These are phyloP conservation scores for Stenotaenia linearis DNA, from an alignment of 2,888 invertebrate genomes.

Conservation along the genomic window DNA sequence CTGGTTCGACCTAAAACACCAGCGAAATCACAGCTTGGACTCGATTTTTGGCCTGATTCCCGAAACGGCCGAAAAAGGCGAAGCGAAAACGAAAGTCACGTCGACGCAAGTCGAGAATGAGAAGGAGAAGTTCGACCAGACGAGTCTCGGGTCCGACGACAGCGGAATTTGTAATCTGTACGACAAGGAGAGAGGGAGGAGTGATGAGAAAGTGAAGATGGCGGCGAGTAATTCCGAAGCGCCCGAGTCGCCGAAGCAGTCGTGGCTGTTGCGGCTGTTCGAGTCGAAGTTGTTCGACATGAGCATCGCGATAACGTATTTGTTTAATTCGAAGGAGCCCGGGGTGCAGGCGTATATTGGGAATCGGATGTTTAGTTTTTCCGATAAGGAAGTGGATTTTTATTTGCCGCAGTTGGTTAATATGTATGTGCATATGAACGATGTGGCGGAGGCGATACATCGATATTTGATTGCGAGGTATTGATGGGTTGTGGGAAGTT, in stretches of 20 bases:
- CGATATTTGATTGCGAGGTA: slow-evolving; percentile 74
- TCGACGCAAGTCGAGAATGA: slow-evolving; percentile 5
- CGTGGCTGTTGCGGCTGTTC: slow-evolving; percentile 74
- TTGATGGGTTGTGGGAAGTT: background rate
- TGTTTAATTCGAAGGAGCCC: slow-evolving; percentile 96
- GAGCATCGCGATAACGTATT: slow-evolving; percentile 95
- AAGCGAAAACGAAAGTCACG: background rate
- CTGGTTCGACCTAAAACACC: background rate
- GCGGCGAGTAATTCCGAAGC: background rate
- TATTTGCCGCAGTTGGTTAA: slow-evolving; percentile 96
- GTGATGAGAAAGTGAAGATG: slow-evolving; percentile 29
- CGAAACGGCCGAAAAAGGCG: slow-evolving; percentile 9
- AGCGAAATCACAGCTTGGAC: slow-evolving; percentile 78
- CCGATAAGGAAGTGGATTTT: slow-evolving; percentile 86
- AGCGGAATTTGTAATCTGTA: slow-evolving; percentile 66
- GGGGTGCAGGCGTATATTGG: slow-evolving; percentile 96
- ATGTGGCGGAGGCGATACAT: slow-evolving; percentile 88
- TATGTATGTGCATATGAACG: slow-evolving; percentile 97
- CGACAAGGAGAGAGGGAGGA: slow-evolving; percentile 35
- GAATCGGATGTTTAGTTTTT: slow-evolving; percentile 94
- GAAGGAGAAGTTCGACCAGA: slow-evolving; percentile 55
- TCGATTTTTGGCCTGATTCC: slow-evolving; percentile 56
- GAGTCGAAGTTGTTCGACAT: slow-evolving; percentile 97
- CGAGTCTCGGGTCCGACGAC: slow-evolving; percentile 69
- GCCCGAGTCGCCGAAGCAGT: slow-evolving; percentile 41